Evolutionary conservation across 2,888 invertebrate genomes (phyloP).

Genomic region (Agriopis aurantiaria): DNA sequence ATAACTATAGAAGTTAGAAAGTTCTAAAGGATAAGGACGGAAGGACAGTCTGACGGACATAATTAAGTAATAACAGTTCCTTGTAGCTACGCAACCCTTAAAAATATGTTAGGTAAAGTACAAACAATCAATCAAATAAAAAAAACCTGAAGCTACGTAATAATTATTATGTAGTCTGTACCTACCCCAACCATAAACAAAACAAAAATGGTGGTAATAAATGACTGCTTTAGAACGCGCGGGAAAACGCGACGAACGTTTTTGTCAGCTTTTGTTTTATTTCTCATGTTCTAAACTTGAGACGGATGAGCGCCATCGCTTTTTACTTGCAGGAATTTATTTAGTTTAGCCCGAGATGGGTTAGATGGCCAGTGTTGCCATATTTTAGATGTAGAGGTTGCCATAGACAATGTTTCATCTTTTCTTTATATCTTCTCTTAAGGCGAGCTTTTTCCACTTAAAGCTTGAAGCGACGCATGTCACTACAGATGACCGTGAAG

Average conservation of each 20-base stretch:
- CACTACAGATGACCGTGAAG: too few relatives aligned
- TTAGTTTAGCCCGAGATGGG: constrained; percentile 52
- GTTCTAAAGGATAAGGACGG: too few relatives aligned
- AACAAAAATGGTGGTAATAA: constrained; percentile 67
- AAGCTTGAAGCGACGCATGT: not conserved
- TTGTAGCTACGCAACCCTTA: too few relatives aligned
- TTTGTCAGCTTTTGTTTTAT: constrained; percentile 52
- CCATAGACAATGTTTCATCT: not conserved
- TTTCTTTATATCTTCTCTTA: not conserved
- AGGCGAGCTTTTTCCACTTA: not conserved
- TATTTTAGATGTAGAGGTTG: constrained; percentile 7
- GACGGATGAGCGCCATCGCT: constrained; percentile 67
- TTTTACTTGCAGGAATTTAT: constrained; percentile 74
- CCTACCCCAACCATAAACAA: constrained; percentile 58
- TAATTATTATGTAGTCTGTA: too few relatives aligned
- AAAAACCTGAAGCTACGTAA: too few relatives aligned
- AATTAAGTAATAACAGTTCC: too few relatives aligned
- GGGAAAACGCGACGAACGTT: constrained; percentile 53
- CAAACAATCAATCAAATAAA: too few relatives aligned
- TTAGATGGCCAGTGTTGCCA: constrained; percentile 57
- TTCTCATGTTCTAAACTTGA: constrained; percentile 46
- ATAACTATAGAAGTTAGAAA: too few relatives aligned
- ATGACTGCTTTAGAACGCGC: constrained; percentile 60
- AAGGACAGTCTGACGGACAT: too few relatives aligned
- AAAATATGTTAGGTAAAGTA: too few relatives aligned